A percentile compares a stretch with the other conserved stretches of the same genome.
Conservation (phyloP, 1,140 invertebrate genomes). For the Carcinoscorpius rotundicauda region DNA sequence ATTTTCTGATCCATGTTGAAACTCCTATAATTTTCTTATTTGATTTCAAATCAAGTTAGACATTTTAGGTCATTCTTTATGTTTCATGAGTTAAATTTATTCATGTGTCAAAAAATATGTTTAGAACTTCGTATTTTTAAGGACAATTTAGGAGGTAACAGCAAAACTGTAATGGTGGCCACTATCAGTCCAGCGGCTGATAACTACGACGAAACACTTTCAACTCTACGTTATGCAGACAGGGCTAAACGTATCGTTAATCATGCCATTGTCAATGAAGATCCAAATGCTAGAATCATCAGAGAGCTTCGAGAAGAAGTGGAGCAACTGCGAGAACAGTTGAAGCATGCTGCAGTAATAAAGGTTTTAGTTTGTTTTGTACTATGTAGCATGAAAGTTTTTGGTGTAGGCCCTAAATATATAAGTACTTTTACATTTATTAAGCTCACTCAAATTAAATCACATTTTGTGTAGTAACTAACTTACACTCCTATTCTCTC, state of each 20-base stretch:
- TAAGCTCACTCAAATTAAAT: too few relatives aligned
- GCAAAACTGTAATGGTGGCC: slow-evolving; percentile 97
- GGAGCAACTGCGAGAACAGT: slow-evolving; percentile 69
- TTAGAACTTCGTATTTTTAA: slow-evolving; percentile 25
- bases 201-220: slow-evolving; percentile 98
- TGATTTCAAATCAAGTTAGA: not conserved
- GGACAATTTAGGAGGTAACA: slow-evolving; percentile 97
- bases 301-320: slow-evolving; percentile 91
- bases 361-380: too few relatives aligned
- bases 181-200: slow-evolving; percentile 94
- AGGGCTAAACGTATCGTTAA: slow-evolving; percentile 96
- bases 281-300: slow-evolving; percentile 95
- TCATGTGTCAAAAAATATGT: not conserved
- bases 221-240: slow-evolving; percentile 75
- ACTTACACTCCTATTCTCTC: too few relatives aligned
- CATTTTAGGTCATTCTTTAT: too few relatives aligned
- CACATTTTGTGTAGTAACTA: too few relatives aligned
- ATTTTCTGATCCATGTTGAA: not conserved
- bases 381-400: too few relatives aligned
- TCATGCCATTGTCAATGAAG: slow-evolving; percentile 97
- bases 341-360: slow-evolving; percentile 47
- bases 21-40: slow-evolving; percentile 9
- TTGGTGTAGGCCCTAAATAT: too few relatives aligned
- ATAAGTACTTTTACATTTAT: too few relatives aligned
- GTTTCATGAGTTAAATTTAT: too few relatives aligned